Percentiles rank a stretch among this genome's conserved stretches.
phyloP scores from a whole-genome alignment of 1,140 invertebrate genomes.

The Rhyacophila brunnea region DNA sequence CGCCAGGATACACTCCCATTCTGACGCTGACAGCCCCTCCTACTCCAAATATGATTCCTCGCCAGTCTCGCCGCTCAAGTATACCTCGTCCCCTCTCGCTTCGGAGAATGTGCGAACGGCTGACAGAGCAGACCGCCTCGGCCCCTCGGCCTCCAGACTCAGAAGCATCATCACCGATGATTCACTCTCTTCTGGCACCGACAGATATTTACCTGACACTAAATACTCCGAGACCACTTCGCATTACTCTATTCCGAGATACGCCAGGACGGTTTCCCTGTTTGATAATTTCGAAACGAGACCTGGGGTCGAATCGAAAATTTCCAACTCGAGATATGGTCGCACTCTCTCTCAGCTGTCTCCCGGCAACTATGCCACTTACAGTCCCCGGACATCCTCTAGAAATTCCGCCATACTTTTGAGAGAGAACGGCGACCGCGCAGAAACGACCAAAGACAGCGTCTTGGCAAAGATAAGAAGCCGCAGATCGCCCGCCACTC shows the following conservation, averaged over 20 bases:
- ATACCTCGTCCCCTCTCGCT: constrained; percentile 43
- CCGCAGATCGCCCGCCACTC: constrained; percentile 39
- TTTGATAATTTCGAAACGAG: constrained; percentile 43
- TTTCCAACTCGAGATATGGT: constrained; percentile 47
- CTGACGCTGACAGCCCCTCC: constrained; percentile 38
- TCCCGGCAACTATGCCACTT: constrained; percentile 52
- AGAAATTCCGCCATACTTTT: constrained; percentile 52
- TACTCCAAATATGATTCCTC: constrained; percentile 43
- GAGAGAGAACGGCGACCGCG: constrained; percentile 48
- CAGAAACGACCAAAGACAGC: constrained; percentile 47
- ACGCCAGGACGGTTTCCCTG: constrained; percentile 49
- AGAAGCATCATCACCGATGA: constrained; percentile 12
- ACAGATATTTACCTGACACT: constrained; percentile 45
- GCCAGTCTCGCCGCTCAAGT: constrained; percentile 44
- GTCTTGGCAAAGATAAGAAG: constrained; percentile 53
- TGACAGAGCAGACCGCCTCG: constrained; percentile 19
- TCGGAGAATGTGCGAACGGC: constrained; percentile 6
- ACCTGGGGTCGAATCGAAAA: constrained; percentile 37
- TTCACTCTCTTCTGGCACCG: constrained; percentile 36
- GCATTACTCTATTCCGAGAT: constrained; percentile 45
- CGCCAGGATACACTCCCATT: constrained; percentile 46
- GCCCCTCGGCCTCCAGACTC: constrained; percentile 13
- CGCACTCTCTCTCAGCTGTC: constrained; percentile 50
- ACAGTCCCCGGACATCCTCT: constrained; percentile 47
- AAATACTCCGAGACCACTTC: constrained; percentile 46